Conservation (phyloP, 92 coral and sea anemone genomes). For the Plumapathes pennacea region DNA sequence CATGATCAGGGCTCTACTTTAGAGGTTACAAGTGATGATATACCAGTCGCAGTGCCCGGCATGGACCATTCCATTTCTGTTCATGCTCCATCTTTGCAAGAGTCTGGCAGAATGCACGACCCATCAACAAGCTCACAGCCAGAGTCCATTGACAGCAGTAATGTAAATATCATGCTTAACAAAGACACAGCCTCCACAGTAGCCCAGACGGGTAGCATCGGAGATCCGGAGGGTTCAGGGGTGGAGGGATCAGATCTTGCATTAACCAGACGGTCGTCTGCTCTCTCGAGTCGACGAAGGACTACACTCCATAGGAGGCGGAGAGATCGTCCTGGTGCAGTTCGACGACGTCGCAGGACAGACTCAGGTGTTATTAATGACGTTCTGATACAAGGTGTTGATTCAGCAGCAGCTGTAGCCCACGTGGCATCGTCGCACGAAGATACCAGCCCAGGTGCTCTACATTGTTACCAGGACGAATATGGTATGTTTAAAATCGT, state of each 20-base stretch:
- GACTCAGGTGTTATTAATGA: conserved; percentile 57
- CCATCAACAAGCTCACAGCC: conserved; percentile 85
- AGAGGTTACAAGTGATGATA: conserved; percentile 28
- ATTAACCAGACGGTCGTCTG: conserved; percentile 70
- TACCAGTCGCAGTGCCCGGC: conserved; percentile 47
- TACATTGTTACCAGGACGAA: conserved; percentile 88
- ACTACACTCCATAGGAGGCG: conserved; percentile 68
- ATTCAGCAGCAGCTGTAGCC: conserved; percentile 52
- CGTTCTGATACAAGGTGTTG: conserved; percentile 63
- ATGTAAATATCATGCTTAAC: conserved; percentile 53
- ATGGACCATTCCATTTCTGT: conserved; percentile 60
- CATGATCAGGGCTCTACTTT: conserved; percentile 28
- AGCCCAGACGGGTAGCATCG: conserved; percentile 86
- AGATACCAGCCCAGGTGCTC: conserved; percentile 94
- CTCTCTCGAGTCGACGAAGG: conserved; percentile 76
- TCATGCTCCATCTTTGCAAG: conserved; percentile 63
- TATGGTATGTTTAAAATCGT: conserved; percentile 86
- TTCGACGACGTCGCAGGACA: conserved; percentile 58
- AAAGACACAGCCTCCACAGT: conserved; percentile 91
- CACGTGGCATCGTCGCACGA: conserved; percentile 90
- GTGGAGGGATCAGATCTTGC: conserved; percentile 69
- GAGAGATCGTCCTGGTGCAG: conserved; percentile 37
- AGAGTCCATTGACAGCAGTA: conserved; percentile 82
- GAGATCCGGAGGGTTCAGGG: conserved; percentile 80
- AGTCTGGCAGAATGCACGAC: conserved; percentile 61